phyloP scores from a whole-genome alignment of 2,888 invertebrate genomes.

The Tipula unca region DNA sequence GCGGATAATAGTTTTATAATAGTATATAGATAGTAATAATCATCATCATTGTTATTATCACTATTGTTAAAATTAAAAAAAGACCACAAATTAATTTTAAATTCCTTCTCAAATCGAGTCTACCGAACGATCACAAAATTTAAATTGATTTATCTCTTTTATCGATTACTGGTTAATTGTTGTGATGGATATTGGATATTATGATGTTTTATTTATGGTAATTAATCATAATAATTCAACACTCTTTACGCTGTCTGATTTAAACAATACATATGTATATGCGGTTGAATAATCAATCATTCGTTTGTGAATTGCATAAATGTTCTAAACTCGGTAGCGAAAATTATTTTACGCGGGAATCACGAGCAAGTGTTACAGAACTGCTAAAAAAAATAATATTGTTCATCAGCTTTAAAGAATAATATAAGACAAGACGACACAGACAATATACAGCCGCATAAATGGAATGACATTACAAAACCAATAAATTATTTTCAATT shows the following conservation, averaged over 20 bases:
- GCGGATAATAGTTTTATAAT: background rate
- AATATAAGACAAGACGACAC: background rate
- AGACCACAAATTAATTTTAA: background rate
- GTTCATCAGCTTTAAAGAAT: background rate
- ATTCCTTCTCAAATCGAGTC: background rate
- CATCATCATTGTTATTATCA: background rate
- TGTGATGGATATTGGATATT: background rate
- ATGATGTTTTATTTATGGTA: background rate
- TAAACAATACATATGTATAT: background rate
- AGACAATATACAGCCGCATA: background rate
- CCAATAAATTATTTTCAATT: constrained; percentile 4
- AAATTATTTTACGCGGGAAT: background rate
- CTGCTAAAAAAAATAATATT: background rate
- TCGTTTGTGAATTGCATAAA: background rate
- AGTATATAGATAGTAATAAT: background rate
- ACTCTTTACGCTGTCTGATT: background rate
- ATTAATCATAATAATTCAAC: background rate
- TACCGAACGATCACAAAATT: background rate
- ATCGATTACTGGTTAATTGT: background rate
- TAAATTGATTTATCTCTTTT: background rate
- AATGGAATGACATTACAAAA: background rate
- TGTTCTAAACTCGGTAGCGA: background rate
- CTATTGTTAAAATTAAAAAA: background rate
- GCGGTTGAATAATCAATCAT: background rate
- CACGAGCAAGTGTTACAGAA: background rate